Percentiles rank a stretch among this genome's conserved stretches.
These are phyloP conservation scores for Ciconia boyciana DNA, from an alignment of 2,113 vertebrate genomes.

Conservation along the genomic window DNA sequence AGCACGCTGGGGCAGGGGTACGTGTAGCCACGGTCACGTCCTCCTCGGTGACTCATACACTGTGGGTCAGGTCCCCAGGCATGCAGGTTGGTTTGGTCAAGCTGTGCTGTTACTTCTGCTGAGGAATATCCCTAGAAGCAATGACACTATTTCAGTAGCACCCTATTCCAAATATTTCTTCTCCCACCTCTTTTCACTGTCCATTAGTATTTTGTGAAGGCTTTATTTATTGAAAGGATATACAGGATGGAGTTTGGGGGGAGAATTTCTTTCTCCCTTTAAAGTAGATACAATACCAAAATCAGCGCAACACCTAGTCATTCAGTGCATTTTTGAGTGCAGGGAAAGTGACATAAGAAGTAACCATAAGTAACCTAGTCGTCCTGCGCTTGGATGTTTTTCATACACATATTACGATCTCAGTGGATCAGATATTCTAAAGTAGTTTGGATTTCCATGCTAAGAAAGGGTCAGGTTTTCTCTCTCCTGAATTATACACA, in stretches of 20 bases:
- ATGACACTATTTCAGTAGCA: neutral
- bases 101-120: neutral
- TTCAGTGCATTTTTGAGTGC: neutral
- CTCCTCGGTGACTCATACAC: neutral
- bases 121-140: neutral
- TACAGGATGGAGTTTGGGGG: neutral
- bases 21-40: rapidly evolving
- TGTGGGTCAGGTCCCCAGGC: neutral
- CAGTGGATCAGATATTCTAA: neutral
- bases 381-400: neutral
- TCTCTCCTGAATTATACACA: neutral
- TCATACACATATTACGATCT: neutral
- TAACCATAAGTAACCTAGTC: neutral
- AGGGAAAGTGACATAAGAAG: neutral
- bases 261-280: neutral
- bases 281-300: neutral
- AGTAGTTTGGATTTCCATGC: neutral
- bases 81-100: neutral
- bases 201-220: neutral
- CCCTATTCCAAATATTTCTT: neutral
- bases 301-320: neutral
- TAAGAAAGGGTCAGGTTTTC: neutral
- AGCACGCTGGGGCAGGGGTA: rapidly evolving
- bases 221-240: neutral
- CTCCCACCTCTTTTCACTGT: neutral